Conservation (phyloP, 2,888 invertebrate genomes). For the Mesochorus sp. region DNA sequence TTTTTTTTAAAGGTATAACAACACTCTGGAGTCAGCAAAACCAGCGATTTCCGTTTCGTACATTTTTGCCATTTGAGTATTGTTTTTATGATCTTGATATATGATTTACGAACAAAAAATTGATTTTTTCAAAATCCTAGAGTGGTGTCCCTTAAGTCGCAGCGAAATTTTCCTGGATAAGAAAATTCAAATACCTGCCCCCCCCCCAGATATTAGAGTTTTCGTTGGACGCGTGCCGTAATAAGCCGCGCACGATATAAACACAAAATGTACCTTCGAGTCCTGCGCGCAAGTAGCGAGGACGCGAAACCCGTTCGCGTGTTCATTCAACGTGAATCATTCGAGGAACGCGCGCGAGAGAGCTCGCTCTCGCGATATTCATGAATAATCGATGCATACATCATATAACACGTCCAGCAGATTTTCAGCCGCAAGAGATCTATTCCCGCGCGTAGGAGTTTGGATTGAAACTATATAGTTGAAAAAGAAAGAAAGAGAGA, state of each 20-base stretch:
- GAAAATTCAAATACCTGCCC: too few relatives aligned
- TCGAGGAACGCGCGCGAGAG: constrained; percentile 42
- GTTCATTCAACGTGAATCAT: constrained; percentile 65
- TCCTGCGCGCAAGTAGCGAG: neutral
- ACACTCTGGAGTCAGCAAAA: too few relatives aligned
- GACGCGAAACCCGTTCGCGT: constrained; percentile 63
- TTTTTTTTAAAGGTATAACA: too few relatives aligned
- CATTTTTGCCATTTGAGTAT: too few relatives aligned
- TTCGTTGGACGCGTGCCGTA: constrained; percentile 60
- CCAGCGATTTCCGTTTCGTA: too few relatives aligned
- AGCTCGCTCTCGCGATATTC: constrained; percentile 50
- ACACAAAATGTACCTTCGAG: neutral
- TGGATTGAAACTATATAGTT: constrained; percentile 23
- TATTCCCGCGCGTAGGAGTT: constrained; percentile 44
- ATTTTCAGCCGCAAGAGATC: constrained; percentile 47
- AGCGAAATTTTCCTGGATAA: too few relatives aligned
- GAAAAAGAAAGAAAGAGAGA: neutral
- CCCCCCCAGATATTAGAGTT: constrained; percentile 6
- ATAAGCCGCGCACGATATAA: neutral
- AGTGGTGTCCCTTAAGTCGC: too few relatives aligned
- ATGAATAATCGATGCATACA: constrained; percentile 64
- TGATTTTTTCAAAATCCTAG: too few relatives aligned
- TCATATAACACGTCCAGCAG: constrained; percentile 44
- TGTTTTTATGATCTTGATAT: too few relatives aligned
- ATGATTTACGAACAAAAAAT: too few relatives aligned